A percentile compares a stretch with the other conserved stretches of the same genome.
Conservation (phyloP, 2,888 invertebrate species). For the Aphelenchoides bicaudatus region DNA sequence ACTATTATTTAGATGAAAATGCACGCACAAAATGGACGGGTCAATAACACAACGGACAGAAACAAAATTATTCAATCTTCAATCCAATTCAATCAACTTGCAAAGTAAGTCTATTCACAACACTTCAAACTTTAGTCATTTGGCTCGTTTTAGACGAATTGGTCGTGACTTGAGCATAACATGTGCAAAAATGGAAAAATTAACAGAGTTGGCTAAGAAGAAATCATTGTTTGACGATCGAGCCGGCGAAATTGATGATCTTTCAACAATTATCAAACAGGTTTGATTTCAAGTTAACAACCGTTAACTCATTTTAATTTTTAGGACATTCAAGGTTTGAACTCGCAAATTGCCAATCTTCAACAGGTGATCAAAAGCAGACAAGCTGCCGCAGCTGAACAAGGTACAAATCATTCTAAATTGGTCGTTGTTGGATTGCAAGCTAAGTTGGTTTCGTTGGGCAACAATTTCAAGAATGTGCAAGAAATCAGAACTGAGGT, state of each 20-base stretch:
- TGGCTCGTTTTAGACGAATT: constrained; percentile 70
- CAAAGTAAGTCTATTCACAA: constrained; percentile 41
- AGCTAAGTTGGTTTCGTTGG: constrained; percentile 91
- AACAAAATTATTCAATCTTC: constrained; percentile 44
- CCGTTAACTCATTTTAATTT: neutral
- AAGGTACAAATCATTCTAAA: constrained; percentile 63
- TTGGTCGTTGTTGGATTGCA: constrained; percentile 77
- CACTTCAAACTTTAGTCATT: neutral
- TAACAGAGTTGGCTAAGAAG: constrained; percentile 85
- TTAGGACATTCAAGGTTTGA: constrained; percentile 67
- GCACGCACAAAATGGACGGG: constrained; percentile 39
- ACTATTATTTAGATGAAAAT: constrained; percentile 46
- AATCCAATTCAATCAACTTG: constrained; percentile 57
- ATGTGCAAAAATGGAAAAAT: constrained; percentile 90
- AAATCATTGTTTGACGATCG: constrained; percentile 94
- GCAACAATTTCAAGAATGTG: constrained; percentile 93
- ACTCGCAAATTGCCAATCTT: constrained; percentile 87
- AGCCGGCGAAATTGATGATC: constrained; percentile 89
- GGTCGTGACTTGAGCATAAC: constrained; percentile 92
- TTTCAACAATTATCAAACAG: constrained; percentile 67
- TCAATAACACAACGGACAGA: constrained; percentile 30
- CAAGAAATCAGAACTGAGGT: constrained; percentile 92
- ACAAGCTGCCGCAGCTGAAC: constrained; percentile 15
- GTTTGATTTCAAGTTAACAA: constrained; percentile 15
- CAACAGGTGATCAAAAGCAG: constrained; percentile 59